Evolutionary conservation across 2,888 invertebrate species (phyloP), one percentile per base, ranked within the genome.

Genomic region (Agrilus mali): DNA sequence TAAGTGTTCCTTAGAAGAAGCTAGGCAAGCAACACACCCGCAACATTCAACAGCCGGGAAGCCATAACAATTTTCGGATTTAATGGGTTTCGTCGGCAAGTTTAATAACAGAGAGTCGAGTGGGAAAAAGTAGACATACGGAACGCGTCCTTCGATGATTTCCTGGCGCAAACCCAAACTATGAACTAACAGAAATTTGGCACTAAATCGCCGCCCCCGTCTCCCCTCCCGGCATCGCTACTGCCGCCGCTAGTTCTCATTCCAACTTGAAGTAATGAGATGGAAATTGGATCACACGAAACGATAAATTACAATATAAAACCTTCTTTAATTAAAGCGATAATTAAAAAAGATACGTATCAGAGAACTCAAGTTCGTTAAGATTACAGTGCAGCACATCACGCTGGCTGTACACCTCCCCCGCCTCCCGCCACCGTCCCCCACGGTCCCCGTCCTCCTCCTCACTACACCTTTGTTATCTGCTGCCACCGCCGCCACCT

Each of bases 251-350:
- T 58, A 56, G 59, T 27, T 27, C 27, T 27, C 27, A 61, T 60
- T 59, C 60, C 56, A 60, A 60, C 61, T 61, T 60, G 60, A 61
- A 60, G 63, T 63, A 61, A 63, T 61, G 63, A 63, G 63, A 63
- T 61, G 63, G 61, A 63, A 63, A 63, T 63, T 63, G 61, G 60
- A 61, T 60, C 60, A 60, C 59, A 57, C 58, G 57, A 52, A 53
- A 56, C 60, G 58, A 57, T 60, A 63, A 60, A 61, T 63, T 59
- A 61, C 60, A 55, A 58, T 59, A 60, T 57, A 61, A 60, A 63
- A 61, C 61, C 61, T 60, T 61, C 60, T 63, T 63, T 63, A 63
- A 63, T 63, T 63, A 63, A 63, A 60, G 60, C 56, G 61, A 63
- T 61, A 63, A 63, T 61, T 62, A 63, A 63, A 63, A 62, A 63